Conservation (phyloP, 1,140 invertebrate species). For the Nasonia longicornis region DNA sequence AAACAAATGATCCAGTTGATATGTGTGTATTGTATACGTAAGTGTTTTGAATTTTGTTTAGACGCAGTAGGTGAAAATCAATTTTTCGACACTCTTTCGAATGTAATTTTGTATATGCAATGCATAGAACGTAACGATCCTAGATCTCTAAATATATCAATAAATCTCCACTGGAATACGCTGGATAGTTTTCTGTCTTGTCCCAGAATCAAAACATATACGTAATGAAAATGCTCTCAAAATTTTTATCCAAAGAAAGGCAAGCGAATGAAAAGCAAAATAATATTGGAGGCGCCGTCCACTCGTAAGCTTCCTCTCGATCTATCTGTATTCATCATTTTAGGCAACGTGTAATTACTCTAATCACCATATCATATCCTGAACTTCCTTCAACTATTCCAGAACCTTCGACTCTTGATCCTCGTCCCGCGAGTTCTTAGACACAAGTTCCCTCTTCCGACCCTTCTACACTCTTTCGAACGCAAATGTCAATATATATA, state of each 20-base stretch:
- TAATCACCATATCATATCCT: slow-evolving; percentile 21
- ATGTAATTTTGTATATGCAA: slow-evolving; percentile 14
- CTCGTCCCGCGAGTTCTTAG: slow-evolving; percentile 27
- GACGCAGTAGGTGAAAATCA: not conserved
- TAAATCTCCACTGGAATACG: not conserved
- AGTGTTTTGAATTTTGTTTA: slow-evolving; percentile 22
- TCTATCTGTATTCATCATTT: slow-evolving; percentile 42
- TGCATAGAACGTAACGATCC: not conserved
- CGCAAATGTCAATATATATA: slow-evolving; percentile 31
- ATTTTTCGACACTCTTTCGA: slow-evolving; percentile 29
- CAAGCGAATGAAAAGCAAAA: slow-evolving; percentile 45
- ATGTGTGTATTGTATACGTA: slow-evolving; percentile 25
- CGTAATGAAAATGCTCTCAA: not conserved
- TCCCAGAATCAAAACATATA: not conserved
- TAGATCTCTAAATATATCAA: not conserved
- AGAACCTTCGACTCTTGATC: slow-evolving; percentile 46
- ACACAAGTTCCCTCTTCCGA: not conserved
- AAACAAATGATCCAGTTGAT: not conserved
- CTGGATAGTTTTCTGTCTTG: not conserved
- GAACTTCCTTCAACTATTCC: slow-evolving; percentile 22
- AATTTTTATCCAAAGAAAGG: slow-evolving; percentile 42
- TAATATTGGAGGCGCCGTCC: slow-evolving; percentile 60
- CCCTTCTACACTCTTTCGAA: slow-evolving; percentile 30
- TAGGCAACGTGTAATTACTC: not conserved
- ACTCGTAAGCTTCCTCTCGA: slow-evolving; percentile 56